Evolutionary conservation across 2,797 vertebrate genomes (phyloP).

Genomic region (Clarias platycephalus): DNA sequence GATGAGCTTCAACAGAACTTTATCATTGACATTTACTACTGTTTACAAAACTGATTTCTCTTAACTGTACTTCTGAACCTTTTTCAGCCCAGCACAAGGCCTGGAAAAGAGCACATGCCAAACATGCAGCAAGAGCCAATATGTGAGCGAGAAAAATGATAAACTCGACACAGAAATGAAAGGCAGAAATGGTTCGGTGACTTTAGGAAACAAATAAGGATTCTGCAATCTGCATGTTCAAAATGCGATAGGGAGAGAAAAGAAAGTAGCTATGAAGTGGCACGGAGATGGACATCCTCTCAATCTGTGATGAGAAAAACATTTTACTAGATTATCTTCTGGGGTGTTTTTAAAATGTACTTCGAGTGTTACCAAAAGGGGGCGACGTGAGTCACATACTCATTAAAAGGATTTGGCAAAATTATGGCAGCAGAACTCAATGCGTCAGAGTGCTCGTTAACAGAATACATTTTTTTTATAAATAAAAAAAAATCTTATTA

Average conservation of each 20-base stretch:
- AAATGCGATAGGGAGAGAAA: not conserved
- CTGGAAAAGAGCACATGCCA: constrained; percentile 50
- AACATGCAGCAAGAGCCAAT: constrained; percentile 47
- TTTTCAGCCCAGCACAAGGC: constrained; percentile 75
- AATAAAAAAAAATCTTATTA: not conserved
- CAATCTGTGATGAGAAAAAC: not conserved
- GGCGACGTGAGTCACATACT: constrained; percentile 13
- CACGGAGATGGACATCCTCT: not conserved
- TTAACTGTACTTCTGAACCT: constrained; percentile 82
- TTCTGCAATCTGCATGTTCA: constrained; percentile 34
- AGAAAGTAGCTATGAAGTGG: constrained; percentile 23
- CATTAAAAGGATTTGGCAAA: not conserved
- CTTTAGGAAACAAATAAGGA: constrained; percentile 45
- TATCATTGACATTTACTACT: constrained; percentile 83
- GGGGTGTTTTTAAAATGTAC: not conserved
- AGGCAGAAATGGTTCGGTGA: constrained; percentile 5
- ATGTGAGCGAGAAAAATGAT: constrained; percentile 44
- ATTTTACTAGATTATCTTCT: not conserved
- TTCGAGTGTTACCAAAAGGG: constrained; percentile 29
- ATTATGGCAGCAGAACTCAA: not conserved
- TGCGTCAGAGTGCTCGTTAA: not conserved
- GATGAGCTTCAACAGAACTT: constrained; percentile 82
- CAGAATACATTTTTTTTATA: not conserved
- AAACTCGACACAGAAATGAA: constrained; percentile 36
- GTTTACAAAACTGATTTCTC: constrained; percentile 83